Evolutionary conservation across 2,888 invertebrate genomes (phyloP).

Genomic region (Salticus scenicus): DNA sequence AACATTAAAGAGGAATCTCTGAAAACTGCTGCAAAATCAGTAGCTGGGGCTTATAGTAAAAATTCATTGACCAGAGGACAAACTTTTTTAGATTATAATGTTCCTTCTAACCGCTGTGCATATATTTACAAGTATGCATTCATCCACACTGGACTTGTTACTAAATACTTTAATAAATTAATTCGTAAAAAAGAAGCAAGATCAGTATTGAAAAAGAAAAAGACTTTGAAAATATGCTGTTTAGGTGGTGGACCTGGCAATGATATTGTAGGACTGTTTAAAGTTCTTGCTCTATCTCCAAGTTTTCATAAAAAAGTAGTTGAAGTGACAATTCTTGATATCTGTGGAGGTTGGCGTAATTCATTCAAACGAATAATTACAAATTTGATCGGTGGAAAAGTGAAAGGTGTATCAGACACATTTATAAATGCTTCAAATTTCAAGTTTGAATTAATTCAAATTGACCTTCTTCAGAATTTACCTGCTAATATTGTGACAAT

Average conservation of each 20-base stretch:
- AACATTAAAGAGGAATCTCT: constrained; percentile 12
- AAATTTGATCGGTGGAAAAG: constrained; percentile 29
- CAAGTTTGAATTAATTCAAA: constrained; percentile 25
- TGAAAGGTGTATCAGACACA: constrained; percentile 22
- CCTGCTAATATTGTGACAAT: constrained; percentile 10
- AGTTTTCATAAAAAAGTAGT: constrained; percentile 22
- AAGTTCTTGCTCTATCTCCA: constrained; percentile 27
- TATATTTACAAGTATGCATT: constrained; percentile 48
- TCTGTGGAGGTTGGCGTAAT: constrained; percentile 53
- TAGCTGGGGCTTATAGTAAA: constrained; percentile 16
- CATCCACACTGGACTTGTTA: constrained; percentile 33
- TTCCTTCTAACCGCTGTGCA: constrained; percentile 42
- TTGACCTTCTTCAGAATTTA: constrained; percentile 24
- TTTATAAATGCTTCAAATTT: constrained; percentile 30
- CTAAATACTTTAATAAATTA: constrained; percentile 31
- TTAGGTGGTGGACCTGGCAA: constrained; percentile 51
- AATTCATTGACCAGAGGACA: constrained; percentile 22
- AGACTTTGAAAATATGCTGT: constrained; percentile 41
- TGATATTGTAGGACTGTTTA: constrained; percentile 48
- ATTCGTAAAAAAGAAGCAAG: background rate
- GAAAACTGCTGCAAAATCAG: constrained; percentile 3
- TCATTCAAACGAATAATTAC: constrained; percentile 35
- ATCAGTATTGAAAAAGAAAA: background rate
- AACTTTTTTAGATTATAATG: constrained; percentile 48
- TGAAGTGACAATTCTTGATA: constrained; percentile 43